Conservation (phyloP, 2,797 vertebrate species). For the Buphagus erythrorhynchus region DNA sequence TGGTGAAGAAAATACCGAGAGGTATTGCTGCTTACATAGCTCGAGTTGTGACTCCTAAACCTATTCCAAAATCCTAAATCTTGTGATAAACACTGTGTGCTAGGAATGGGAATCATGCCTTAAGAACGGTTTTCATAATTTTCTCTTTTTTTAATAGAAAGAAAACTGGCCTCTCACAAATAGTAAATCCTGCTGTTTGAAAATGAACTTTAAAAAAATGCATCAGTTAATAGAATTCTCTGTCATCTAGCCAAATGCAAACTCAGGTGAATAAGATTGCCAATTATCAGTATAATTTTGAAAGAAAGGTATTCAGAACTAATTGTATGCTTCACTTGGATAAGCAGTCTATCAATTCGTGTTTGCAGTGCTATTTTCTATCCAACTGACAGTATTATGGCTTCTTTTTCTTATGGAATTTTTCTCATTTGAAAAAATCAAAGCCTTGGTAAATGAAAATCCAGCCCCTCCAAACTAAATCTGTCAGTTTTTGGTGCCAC, state of each 20-base stretch:
- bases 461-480: not conserved
- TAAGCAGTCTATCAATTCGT: not conserved
- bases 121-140: not conserved
- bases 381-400: not conserved
- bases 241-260: constrained; percentile 56
- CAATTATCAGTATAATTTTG: constrained; percentile 49
- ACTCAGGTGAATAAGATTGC: constrained; percentile 54
- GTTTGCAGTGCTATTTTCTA: not conserved
- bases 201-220: not conserved
- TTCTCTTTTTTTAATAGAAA: constrained; percentile 37
- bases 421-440: not conserved
- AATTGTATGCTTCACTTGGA: constrained; percentile 54
- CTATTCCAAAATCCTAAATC: not conserved
- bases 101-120: not conserved
- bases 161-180: constrained; percentile 6
- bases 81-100: not conserved
- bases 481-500: not conserved
- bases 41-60: not conserved
- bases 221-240: constrained; percentile 49
- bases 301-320: constrained; percentile 42
- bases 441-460: not conserved
- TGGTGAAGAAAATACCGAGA: not conserved
- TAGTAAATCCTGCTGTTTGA: constrained; percentile 43
- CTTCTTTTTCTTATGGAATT: not conserved
- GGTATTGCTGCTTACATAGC: not conserved